phyloP scores from a whole-genome alignment of 1,140 invertebrate species.

The Drosophila malerkotliana region DNA sequence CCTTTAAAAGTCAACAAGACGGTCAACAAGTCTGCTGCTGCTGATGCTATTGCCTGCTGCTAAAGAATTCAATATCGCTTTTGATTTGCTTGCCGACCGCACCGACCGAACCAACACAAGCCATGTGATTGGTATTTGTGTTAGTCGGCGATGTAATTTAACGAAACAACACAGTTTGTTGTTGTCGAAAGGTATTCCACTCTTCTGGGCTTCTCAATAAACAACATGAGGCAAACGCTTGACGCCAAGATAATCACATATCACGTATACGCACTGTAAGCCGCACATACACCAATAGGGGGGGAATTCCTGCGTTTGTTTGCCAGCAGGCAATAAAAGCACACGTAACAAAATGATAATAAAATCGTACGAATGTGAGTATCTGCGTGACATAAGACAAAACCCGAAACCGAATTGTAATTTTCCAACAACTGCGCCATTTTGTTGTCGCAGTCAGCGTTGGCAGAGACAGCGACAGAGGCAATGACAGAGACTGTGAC shows the following conservation, averaged over 20 bases:
- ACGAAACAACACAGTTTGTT: constrained; percentile 43
- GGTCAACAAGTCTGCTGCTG: constrained; percentile 29
- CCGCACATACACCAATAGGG: constrained; percentile 15
- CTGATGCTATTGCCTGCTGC: not conserved
- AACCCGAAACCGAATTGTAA: constrained; percentile 68
- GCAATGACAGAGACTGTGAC: not conserved
- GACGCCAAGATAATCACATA: constrained; percentile 70
- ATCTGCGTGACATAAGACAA: constrained; percentile 76
- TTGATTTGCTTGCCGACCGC: constrained; percentile 47
- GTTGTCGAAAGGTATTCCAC: constrained; percentile 47
- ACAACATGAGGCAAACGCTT: constrained; percentile 36
- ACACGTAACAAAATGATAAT: constrained; percentile 81
- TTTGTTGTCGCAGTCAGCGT: constrained; percentile 27
- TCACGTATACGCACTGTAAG: constrained; percentile 67
- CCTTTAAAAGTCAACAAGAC: constrained; percentile 44
- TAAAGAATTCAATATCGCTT: constrained; percentile 46
- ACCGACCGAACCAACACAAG: constrained; percentile 13
- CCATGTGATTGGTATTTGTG: constrained; percentile 24
- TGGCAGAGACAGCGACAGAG: not conserved
- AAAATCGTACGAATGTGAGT: constrained; percentile 64
- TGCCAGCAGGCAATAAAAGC: constrained; percentile 66
- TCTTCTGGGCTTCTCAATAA: constrained; percentile 22
- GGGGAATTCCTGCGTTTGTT: constrained; percentile 35
- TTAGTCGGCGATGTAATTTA: constrained; percentile 36
- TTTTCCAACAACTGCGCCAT: constrained; percentile 57